Percentiles rank a stretch among this genome's conserved stretches.
Evolutionary conservation across 2,888 invertebrate genomes (phyloP).

Genomic region (Plusia festucae): DNA sequence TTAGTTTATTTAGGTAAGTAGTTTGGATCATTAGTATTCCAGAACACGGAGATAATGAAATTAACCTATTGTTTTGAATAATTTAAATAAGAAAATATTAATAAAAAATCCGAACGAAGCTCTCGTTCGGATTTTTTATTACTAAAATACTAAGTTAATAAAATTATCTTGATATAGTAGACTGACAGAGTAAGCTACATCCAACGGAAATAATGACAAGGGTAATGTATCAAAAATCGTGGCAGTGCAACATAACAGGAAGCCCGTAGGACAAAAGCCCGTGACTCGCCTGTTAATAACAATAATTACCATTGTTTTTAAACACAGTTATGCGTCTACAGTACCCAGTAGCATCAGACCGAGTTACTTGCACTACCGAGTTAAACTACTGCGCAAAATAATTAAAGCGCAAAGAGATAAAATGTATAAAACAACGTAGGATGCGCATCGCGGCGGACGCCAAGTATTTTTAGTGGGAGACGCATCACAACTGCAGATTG

Average conservation of each 20-base stretch:
- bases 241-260: conserved; percentile 77
- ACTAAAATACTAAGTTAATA: conserved; percentile 9
- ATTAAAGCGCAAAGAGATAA: conserved; percentile 51
- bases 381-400: conserved; percentile 53
- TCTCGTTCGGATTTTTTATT: too few relatives aligned
- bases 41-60: conserved; percentile 26
- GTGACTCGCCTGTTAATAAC: conserved; percentile 70
- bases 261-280: conserved; percentile 71
- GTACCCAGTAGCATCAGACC: conserved; percentile 50
- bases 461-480: conserved; percentile 75
- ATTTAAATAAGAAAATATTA: conserved; percentile 47
- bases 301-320: conserved; percentile 71
- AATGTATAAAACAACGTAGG: conserved; percentile 37
- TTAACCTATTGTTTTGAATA: conserved; percentile 29
- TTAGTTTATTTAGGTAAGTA: conserved; percentile 52
- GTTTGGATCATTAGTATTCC: conserved; percentile 15
- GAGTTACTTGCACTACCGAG: conserved; percentile 50
- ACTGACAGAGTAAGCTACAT: conserved; percentile 11
- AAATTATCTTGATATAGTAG: conserved; percentile 16
- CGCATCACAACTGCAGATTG: conserved; percentile 74
- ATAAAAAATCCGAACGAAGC: conserved; percentile 27
- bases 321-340: conserved; percentile 45
- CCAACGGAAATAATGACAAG: conserved; percentile 63
- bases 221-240: conserved; percentile 68
- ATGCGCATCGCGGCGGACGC: conserved; percentile 39